These are phyloP conservation scores for Mylabris phalerata DNA, from an alignment of 1,140 invertebrate genomes.

Conservation along the genomic window DNA sequence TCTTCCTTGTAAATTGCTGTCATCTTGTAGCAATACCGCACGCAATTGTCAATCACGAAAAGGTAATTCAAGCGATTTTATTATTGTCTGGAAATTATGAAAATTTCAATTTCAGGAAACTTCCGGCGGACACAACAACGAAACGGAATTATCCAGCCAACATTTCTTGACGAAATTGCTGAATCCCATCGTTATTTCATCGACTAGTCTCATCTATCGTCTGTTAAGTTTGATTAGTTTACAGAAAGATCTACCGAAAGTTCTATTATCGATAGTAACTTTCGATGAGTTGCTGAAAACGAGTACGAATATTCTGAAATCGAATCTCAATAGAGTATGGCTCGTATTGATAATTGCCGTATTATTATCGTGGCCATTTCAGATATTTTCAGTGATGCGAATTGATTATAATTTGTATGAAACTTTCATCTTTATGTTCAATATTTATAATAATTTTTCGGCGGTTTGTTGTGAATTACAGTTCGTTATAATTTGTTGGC, in stretches of 20 bases:
- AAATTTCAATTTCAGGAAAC: too few species aligned
- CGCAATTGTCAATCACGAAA: too few species aligned
- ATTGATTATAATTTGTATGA: not conserved
- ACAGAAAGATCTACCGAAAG: not conserved
- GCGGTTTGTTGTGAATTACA: not conserved
- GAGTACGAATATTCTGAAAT: not conserved
- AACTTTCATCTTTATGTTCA: not conserved
- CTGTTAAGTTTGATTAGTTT: not conserved
- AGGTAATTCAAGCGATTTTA: too few species aligned
- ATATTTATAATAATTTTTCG: slow-evolving; percentile 2
- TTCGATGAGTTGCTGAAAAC: not conserved
- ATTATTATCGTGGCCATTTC: not conserved
- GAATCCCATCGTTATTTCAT: not conserved
- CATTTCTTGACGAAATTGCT: not conserved
- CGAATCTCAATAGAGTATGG: not conserved
- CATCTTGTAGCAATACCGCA: too few species aligned
- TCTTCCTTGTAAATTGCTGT: too few species aligned
- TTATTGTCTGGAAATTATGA: too few species aligned
- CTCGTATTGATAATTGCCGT: not conserved
- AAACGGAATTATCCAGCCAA: not conserved
- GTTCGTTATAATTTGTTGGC: not conserved
- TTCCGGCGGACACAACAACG: too few species aligned
- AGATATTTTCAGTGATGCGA: not conserved
- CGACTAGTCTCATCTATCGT: not conserved
- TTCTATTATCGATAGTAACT: not conserved